Conservation (phyloP, 2,797 vertebrate genomes). For the Onychomys arenicola region DNA sequence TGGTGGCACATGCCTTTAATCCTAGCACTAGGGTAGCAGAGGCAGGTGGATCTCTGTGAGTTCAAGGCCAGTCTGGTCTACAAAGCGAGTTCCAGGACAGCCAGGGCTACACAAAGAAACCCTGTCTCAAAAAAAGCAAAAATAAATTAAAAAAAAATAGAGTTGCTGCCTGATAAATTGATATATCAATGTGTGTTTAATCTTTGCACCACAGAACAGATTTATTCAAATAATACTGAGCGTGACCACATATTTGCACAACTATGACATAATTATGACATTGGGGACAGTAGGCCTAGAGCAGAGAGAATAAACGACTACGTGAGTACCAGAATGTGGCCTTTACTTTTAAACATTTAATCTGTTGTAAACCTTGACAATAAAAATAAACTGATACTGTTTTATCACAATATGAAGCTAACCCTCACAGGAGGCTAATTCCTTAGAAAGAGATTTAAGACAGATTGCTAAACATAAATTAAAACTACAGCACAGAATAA, state of each 20-base stretch:
- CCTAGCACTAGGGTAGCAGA: neutral
- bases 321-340: neutral
- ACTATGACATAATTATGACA: neutral
- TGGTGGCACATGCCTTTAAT: neutral
- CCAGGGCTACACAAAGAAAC: neutral
- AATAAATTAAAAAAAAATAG: neutral
- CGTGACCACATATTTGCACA: neutral
- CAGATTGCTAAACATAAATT: neutral
- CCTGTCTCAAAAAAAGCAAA: neutral
- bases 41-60: neutral
- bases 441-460: neutral
- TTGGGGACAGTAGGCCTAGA: neutral
- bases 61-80: neutral
- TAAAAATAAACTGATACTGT: neutral
- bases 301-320: neutral
- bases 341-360: neutral
- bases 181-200: neutral
- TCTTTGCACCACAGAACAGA: neutral
- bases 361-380: neutral
- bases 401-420: neutral
- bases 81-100: neutral
- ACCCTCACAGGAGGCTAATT: conserved; percentile 20
- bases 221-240: neutral
- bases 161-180: neutral
- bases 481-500: neutral